Base-by-base conservation (phyloP, 2,888 invertebrate species). In the Brachyopa scutellaris region DNA sequence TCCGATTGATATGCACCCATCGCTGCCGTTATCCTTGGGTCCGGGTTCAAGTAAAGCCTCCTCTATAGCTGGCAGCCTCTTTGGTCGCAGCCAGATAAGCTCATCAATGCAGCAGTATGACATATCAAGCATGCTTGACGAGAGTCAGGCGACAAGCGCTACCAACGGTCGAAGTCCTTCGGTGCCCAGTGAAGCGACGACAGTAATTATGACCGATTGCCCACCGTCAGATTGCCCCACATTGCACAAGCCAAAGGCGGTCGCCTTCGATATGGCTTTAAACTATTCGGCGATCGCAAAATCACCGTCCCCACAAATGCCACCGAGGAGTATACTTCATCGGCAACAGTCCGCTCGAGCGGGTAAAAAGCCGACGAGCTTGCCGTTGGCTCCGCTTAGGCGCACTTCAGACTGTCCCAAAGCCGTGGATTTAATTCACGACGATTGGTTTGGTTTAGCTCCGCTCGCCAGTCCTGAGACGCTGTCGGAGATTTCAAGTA, bases 381-480 rank as follows among this genome's bases (percentile, higher is more conserved):
- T 89, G 64, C 88, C 87, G 1, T 38, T 87, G 83, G 47, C 87
- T 36, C 88, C 88, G 5, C 78, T 88, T 82, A 88, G 87, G 0
- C 86, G 90, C n/a, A 88, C 89, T 3, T 89, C 90, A 11, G 87
- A 87, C 83, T 84, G 85, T 26, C 74, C 85, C 51, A 85, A 87
- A 29, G 90, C 90, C 82, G 88, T 92, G 1, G 93, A 93, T 85
- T 87, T 93, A 21, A 91, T 93, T 42, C 92, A 93, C 85, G 93
- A 94, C 85, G 93, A 93, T 85, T 94, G 94, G 93, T 91, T 93
- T 83, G 93, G 94, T 0, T 90, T 93, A 77, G 96, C 96, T 0
- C 96, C 96, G 0, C 88, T 96, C 17, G 96, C 96, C 7, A 95
- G 95, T 59, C 96, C 96, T 0, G 96, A 96, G 88, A 95, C 95